Evolutionary conservation across 2,797 vertebrate genomes (phyloP).

Genomic region (Heterohyrax brucei): DNA sequence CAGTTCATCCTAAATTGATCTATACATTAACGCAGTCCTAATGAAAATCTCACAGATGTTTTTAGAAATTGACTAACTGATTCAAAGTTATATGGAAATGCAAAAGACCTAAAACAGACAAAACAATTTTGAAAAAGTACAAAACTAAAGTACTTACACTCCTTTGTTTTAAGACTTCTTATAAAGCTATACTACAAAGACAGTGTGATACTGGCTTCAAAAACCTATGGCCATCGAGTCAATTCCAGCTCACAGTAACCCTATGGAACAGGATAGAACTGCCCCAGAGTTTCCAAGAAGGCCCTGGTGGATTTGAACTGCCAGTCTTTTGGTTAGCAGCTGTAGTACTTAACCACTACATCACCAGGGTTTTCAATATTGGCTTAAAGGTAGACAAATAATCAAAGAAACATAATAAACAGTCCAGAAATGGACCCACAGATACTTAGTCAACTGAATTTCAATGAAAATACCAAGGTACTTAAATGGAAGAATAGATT

Average conservation of each 20-base stretch:
- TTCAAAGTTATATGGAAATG: slow-evolving; percentile 35
- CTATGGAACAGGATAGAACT: no score
- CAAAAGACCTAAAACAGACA: background rate
- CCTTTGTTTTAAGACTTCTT: slow-evolving; percentile 30
- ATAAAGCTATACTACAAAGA: slow-evolving; percentile 9
- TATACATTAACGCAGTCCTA: slow-evolving; percentile 16
- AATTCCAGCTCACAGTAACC: no score
- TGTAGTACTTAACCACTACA: no score
- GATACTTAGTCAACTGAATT: slow-evolving; percentile 23
- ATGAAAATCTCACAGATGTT: slow-evolving; percentile 35
- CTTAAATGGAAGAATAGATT: background rate
- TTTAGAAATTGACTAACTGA: slow-evolving; percentile 36
- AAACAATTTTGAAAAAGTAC: slow-evolving; percentile 38
- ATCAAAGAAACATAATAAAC: background rate
- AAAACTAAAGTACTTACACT: slow-evolving; percentile 3
- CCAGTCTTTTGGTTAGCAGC: no score
- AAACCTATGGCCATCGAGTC: no score
- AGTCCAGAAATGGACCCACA: slow-evolving; percentile 16
- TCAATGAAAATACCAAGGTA: background rate
- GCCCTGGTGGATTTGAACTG: no score
- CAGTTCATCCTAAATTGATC: slow-evolving; percentile 22
- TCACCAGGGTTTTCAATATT: background rate
- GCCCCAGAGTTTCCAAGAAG: no score
- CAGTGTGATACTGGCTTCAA: background rate
- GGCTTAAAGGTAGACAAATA: slow-evolving; percentile 10